Evolutionary conservation across 2,888 invertebrate genomes (phyloP), one percentile per base, ranked within the genome.

Genomic region (Troides helena): DNA sequence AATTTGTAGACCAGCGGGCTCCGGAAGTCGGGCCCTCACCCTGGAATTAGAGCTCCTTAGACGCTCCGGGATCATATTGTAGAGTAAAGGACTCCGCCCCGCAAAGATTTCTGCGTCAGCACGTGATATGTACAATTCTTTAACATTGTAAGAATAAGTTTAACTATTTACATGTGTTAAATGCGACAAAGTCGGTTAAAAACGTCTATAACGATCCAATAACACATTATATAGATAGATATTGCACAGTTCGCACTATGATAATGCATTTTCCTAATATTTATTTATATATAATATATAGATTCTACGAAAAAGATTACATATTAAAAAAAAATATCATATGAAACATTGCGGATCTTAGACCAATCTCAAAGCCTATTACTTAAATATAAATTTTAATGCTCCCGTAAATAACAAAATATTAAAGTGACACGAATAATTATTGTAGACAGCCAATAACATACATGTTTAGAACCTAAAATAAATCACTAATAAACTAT

Each of bases 1-100:
- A 90, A 92, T 92, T 92, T 90, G 84, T 74, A 69, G 80, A 90
- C 76, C 92, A 92, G 92, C 91, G 80, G 89, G 89, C 84, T 78
- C 87, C 92, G 92, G 92, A 92, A 87, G 90, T 86, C 71, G 79
- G 78, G 74, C 82, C 85, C 82, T 84, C 84, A 83, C 84, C 87
- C 86, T 89, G 84, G 85, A 82, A 90, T 91, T 90, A 91, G 82
- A 78, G 80, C 81, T 85, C 87, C 85, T 87, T 85, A 81, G 81
- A 76, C 91, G 79, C 90, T 82, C 82, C 91, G 82, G 88, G 91
- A 81, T 84, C 85, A 68, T 74, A 86, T 92, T 92, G 87, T 89
- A 71, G 75, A 46, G 65, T 58, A 39, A 72, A 77, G 78, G 76
- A 88, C 91, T 90, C 91, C 92, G 90, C 92, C 92, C 86, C 80